phyloP scores from a whole-genome alignment of 2,797 vertebrate genomes.

The Cuniculus paca region DNA sequence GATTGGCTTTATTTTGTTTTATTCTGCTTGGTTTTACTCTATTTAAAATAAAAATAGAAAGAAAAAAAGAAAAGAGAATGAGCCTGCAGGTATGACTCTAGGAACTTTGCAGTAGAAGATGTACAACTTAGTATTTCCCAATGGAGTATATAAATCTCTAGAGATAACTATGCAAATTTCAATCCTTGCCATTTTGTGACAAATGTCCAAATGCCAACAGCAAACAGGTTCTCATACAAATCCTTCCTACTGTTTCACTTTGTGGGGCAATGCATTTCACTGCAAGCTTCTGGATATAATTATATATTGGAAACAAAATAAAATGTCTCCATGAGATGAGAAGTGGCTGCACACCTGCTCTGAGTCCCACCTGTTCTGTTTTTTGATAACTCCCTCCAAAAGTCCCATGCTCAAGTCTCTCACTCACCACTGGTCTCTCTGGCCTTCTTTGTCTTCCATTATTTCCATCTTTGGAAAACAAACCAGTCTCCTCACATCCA shows the following conservation, averaged over 20 bases:
- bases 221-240: neutral
- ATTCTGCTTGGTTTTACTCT: no score
- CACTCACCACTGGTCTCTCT: neutral
- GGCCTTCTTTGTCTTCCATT: neutral
- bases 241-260: neutral
- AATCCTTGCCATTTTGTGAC: neutral
- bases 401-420: neutral
- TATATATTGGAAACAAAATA: neutral
- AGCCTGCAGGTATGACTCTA: neutral
- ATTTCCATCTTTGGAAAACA: neutral
- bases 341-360: neutral
- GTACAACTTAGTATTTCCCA: neutral
- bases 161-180: neutral
- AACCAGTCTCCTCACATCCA: neutral
- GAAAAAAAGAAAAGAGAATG: no score
- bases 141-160: neutral
- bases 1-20: no score
- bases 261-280: neutral
- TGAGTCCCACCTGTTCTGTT: neutral
- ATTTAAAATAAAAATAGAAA: no score
- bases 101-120: neutral
- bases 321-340: neutral
- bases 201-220: constrained; percentile 13
- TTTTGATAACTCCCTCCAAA: neutral
- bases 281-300: neutral